Conservation (phyloP, 2,113 vertebrate species). For the Girardinichthys multiradiatus region DNA sequence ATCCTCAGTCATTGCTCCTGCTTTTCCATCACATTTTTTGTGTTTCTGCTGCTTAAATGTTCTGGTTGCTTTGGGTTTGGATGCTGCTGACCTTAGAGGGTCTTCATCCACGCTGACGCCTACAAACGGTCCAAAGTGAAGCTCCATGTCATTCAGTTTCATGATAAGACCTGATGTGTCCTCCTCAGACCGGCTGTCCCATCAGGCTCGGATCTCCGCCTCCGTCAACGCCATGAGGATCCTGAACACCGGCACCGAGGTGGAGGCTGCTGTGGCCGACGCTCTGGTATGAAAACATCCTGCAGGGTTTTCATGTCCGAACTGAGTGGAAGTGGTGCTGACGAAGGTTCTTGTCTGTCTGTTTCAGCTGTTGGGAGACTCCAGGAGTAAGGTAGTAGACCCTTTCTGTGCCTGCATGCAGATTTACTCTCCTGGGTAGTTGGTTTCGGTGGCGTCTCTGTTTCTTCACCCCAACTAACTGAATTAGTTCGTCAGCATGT, state of each 20-base stretch:
- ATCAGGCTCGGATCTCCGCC: slow-evolving; percentile 92
- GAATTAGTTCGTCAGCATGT: slow-evolving; percentile 27
- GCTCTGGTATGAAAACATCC: slow-evolving; percentile 84
- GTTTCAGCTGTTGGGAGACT: slow-evolving; percentile 99
- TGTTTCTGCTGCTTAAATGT: too few relatives aligned
- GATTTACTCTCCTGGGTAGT: slow-evolving; percentile 39
- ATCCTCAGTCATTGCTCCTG: not conserved
- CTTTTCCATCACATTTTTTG: not conserved
- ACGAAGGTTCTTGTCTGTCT: slow-evolving; percentile 63
- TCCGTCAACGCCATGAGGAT: slow-evolving; percentile 95
- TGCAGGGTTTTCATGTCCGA: not conserved
- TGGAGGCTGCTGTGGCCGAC: slow-evolving; percentile 96
- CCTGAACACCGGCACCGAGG: slow-evolving; percentile 94
- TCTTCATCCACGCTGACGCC: too few relatives aligned
- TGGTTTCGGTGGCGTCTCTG: too few relatives aligned
- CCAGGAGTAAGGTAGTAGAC: slow-evolving; percentile 97
- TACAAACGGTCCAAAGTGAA: too few relatives aligned
- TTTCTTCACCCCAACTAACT: too few relatives aligned
- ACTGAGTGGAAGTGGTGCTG: not conserved
- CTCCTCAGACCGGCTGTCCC: slow-evolving; percentile 83
- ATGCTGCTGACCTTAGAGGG: too few relatives aligned
- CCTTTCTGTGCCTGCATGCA: slow-evolving; percentile 75
- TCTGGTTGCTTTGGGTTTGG: too few relatives aligned
- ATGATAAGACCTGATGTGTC: slow-evolving; percentile 73
- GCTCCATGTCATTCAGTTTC: too few relatives aligned